A percentile compares a stretch with the other conserved stretches of the same genome.
These are phyloP conservation scores for Poecilia velifera DNA, from an alignment of 2,797 vertebrate genomes.

Conservation along the genomic window DNA sequence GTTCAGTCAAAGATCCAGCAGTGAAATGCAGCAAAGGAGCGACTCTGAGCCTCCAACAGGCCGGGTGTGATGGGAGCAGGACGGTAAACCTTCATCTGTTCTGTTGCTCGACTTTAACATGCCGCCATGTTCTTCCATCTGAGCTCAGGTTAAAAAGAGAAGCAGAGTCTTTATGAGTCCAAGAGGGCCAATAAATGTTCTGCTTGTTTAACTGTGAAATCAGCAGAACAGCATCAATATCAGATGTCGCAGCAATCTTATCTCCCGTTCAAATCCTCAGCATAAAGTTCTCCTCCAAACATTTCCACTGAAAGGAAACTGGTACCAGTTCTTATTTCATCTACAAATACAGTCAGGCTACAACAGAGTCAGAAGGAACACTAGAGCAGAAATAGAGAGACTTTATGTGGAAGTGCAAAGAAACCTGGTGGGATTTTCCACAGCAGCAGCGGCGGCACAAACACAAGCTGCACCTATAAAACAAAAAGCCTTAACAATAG, in stretches of 20 bases:
- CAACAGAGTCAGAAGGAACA: neutral
- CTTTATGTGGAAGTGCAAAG: conserved; percentile 20
- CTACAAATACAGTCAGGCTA: neutral
- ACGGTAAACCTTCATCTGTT: too few species aligned
- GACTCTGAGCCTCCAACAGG: neutral
- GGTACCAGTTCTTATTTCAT: neutral
- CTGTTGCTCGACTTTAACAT: neutral
- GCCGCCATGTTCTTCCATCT: neutral
- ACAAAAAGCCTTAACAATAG: conserved; percentile 19
- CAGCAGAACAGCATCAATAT: conserved; percentile 40
- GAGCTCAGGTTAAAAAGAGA: neutral
- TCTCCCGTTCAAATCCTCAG: conserved; percentile 12
- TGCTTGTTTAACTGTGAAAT: conserved; percentile 33
- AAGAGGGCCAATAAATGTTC: neutral
- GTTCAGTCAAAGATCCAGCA: neutral
- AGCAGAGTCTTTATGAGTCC: neutral
- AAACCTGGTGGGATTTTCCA: conserved; percentile 33
- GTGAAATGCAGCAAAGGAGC: neutral
- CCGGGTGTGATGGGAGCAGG: neutral
- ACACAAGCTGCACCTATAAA: conserved; percentile 27
- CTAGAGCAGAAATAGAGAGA: conserved; percentile 4
- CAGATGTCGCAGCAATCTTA: conserved; percentile 5
- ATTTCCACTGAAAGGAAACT: neutral
- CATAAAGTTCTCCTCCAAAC: neutral
- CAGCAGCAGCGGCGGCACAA: conserved; percentile 11